These are phyloP conservation scores for Thumatha senex DNA, from an alignment of 2,888 invertebrate genomes.

Conservation along the genomic window DNA sequence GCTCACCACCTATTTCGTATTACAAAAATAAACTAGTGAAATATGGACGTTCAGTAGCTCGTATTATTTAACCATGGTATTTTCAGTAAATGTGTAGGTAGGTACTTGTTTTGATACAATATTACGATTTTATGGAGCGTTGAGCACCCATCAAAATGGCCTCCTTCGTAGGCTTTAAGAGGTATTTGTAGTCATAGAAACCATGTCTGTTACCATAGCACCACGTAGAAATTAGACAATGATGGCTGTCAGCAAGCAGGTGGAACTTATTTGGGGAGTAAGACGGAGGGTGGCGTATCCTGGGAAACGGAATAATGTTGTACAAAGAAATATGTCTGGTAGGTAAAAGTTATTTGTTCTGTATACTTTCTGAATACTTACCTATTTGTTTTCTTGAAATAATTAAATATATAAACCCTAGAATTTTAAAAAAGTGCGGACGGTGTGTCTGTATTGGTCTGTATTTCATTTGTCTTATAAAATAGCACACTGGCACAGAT, in stretches of 20 bases:
- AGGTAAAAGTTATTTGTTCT: neutral
- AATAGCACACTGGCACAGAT: no score
- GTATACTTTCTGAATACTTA: no score
- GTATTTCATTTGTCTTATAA: no score
- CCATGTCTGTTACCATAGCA: constrained; percentile 56
- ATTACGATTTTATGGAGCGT: constrained; percentile 20
- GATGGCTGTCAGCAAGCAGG: constrained; percentile 43
- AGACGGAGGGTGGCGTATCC: constrained; percentile 21
- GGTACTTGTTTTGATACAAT: constrained; percentile 16
- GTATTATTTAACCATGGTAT: no score
- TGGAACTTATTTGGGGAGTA: constrained; percentile 25
- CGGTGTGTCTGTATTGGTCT: no score
- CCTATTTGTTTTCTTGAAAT: no score
- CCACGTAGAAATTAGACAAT: constrained; percentile 53
- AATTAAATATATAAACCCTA: no score
- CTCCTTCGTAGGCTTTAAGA: constrained; percentile 23
- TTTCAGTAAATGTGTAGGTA: no score
- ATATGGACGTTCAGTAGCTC: no score
- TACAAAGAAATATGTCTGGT: constrained; percentile 28
- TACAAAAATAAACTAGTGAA: no score
- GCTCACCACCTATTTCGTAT: no score
- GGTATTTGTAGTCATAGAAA: constrained; percentile 19
- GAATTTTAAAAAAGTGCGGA: no score
- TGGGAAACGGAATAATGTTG: constrained; percentile 30
- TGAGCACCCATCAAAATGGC: constrained; percentile 22